phyloP scores from a whole-genome alignment of 2,888 invertebrate genomes.

The Mesopsocus fuscifrons region DNA sequence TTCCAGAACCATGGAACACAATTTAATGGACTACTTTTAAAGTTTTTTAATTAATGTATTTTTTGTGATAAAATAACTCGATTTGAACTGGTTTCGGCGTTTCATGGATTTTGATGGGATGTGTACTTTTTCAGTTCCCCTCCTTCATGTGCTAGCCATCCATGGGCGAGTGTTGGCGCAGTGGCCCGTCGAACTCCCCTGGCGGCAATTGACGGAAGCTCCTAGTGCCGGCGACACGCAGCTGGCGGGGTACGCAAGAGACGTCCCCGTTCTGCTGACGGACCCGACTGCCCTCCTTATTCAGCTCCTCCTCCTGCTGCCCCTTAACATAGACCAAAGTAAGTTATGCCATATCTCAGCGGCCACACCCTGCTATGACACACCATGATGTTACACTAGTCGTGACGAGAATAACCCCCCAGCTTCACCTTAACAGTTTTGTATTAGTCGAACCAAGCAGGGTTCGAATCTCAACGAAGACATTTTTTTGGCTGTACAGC shows the following conservation, averaged over 20 bases:
- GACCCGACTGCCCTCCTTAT: slow-evolving; percentile 75
- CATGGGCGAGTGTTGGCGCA: slow-evolving; percentile 55
- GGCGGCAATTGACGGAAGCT: slow-evolving; percentile 34
- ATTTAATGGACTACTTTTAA: neutral
- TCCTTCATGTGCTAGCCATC: slow-evolving; percentile 71
- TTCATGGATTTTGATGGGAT: too few species aligned
- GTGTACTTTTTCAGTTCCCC: slow-evolving; percentile 59
- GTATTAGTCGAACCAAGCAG: too few species aligned
- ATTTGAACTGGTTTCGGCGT: too few species aligned
- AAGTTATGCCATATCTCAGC: too few species aligned
- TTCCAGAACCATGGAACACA: neutral
- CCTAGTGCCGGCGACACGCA: slow-evolving; percentile 21
- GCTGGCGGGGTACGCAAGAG: slow-evolving; percentile 27
- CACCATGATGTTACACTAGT: too few species aligned
- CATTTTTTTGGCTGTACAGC: too few species aligned
- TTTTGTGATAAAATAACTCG: too few species aligned
- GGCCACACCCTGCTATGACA: too few species aligned
- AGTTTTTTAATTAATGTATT: neutral
- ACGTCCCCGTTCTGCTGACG: slow-evolving; percentile 67
- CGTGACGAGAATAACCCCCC: too few species aligned
- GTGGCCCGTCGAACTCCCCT: slow-evolving; percentile 35
- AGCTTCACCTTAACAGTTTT: too few species aligned
- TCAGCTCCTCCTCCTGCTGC: slow-evolving; percentile 70
- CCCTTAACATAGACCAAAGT: slow-evolving; percentile 74
- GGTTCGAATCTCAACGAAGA: too few species aligned